These are phyloP conservation scores for Amazona ochrocephala DNA, from an alignment of 2,797 vertebrate species.

Conservation along the genomic window DNA sequence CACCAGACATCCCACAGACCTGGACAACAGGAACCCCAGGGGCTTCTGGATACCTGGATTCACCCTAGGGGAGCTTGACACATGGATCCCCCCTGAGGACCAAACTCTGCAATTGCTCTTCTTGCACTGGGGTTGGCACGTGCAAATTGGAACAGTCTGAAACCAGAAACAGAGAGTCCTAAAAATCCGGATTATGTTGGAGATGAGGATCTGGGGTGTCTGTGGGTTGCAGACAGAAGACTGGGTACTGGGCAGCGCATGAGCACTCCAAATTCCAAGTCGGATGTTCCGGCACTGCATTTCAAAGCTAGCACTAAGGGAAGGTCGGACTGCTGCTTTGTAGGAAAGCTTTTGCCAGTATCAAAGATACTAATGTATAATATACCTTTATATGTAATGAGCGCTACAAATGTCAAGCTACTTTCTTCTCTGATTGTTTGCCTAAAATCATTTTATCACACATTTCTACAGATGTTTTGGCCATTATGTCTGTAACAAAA, in stretches of 20 bases:
- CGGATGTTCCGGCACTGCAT: not conserved
- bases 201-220: not conserved
- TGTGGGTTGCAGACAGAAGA: not conserved
- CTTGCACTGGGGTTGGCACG: not conserved
- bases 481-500: not conserved
- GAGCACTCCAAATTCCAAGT: not conserved
- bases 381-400: not conserved
- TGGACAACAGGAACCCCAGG: not conserved
- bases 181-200: not conserved
- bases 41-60: not conserved
- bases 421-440: not conserved
- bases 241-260: not conserved
- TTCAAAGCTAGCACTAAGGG: not conserved
- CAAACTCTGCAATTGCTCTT: not conserved
- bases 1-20: accelerated
- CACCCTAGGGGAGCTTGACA: not conserved
- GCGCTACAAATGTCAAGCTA: not conserved
- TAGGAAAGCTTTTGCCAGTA: not conserved
- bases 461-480: not conserved
- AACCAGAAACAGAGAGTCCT: not conserved
- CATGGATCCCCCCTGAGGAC: not conserved
- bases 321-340: not conserved
- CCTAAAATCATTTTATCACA: not conserved
- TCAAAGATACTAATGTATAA: not conserved
- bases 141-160: not conserved